Evolutionary conservation across 2,888 invertebrate species (phyloP), one percentile per base, ranked within the genome.

Genomic region (Acleris laterana): DNA sequence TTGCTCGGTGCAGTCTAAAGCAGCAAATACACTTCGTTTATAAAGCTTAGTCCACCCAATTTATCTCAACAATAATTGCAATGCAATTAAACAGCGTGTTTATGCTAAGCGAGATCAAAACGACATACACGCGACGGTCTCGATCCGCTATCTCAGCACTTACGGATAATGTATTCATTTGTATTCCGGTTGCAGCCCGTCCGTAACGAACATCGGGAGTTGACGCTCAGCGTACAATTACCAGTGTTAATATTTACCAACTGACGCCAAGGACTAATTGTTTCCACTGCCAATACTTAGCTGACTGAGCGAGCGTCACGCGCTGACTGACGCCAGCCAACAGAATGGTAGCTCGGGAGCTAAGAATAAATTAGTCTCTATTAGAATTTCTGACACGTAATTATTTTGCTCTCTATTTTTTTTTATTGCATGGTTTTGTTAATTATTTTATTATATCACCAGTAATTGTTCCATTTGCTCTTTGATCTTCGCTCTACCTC

Each of bases 161-260:
- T 89, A 86, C 85, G 80, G 84, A 84, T 91, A 92, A 91, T 92
- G 84, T 87, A 85, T 90, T 90, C 89, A 92, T 92, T 91, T 91
- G 91, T 92, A 92, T 92, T 92, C 92, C 83, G 88, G 84, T 81
- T 86, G 87, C 88, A 83, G 85, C 86, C 84, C 82, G 78, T 7
- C 85, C 85, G 90, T 92, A 92, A 90, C 90, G 90, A 92, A 91
- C 90, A 89, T 88, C 84, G 84, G 83, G 81, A 77, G 87, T 90
- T 88, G 88, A 88, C 90, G 88, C 84, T 87, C 86, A 83, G 84
- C 77, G 86, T 86, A 91, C 90, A 92, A 91, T 92, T 90, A 91
- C 89, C 82, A 88, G 81, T 87, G 91, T 90, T 92, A 90, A 91
- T 92, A 92, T 92, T 92, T 92, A 90, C 90, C 89, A 87, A 83